Conservation (phyloP, 2,113 vertebrate genomes). For the Scophthalmus maximus region DNA sequence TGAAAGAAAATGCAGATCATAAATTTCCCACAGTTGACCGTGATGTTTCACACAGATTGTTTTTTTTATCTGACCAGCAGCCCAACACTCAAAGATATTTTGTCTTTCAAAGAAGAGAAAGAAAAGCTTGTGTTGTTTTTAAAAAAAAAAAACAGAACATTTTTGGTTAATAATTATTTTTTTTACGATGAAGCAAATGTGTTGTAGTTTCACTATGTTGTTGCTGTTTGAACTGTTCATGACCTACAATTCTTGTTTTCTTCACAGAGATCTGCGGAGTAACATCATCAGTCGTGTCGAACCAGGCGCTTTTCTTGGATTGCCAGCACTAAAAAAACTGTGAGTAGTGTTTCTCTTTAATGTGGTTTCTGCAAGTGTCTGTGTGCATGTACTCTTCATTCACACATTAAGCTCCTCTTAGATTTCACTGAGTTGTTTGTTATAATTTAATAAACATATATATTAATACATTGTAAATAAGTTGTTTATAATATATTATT, state of each 20-base stretch:
- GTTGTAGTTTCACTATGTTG: not conserved
- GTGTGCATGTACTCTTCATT: conserved; percentile 8
- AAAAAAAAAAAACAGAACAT: too few relatives aligned
- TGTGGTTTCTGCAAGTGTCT: conserved; percentile 16
- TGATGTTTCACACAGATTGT: fast-evolving
- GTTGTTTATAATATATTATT: too few relatives aligned
- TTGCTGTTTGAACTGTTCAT: conserved; percentile 8
- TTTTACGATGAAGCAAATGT: not conserved
- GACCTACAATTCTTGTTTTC: conserved; percentile 10
- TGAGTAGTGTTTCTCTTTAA: conserved; percentile 82
- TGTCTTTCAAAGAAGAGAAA: not conserved
- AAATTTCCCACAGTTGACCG: not conserved
- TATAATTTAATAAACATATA: conserved; percentile 8
- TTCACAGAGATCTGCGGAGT: conserved; percentile 91
- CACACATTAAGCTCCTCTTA: conserved; percentile 4
- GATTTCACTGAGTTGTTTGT: not conserved
- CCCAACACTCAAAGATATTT: not conserved
- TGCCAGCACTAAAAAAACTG: conserved; percentile 93
- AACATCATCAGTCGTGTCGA: conserved; percentile 94
- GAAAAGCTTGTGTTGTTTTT: too few relatives aligned
- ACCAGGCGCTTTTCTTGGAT: conserved; percentile 92
- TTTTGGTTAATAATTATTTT: not conserved
- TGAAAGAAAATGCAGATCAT: not conserved
- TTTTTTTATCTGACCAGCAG: not conserved
- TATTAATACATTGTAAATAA: too few relatives aligned